Conservation (phyloP, 2,888 invertebrate genomes). For the Steinernema hermaphroditum region DNA sequence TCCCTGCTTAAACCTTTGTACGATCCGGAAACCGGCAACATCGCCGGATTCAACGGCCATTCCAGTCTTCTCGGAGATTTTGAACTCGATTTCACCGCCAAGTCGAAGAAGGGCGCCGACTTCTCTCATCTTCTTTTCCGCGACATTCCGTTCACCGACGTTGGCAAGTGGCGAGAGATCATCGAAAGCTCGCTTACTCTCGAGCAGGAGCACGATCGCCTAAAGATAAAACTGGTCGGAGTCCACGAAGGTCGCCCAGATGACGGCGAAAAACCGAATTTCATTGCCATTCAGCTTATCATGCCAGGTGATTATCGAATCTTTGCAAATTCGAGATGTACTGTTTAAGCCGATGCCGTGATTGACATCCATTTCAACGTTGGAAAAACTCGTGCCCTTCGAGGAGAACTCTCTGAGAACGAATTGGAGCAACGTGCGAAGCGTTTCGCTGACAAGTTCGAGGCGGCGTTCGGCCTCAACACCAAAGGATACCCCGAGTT, state of each 20-base stretch:
- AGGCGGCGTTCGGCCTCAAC: slow-evolving; percentile 74
- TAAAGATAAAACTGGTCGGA: slow-evolving; percentile 25
- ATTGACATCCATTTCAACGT: slow-evolving; percentile 37
- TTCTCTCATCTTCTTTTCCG: not conserved
- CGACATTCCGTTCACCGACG: slow-evolving; percentile 31
- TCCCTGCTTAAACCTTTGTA: not conserved
- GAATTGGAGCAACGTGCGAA: slow-evolving; percentile 73
- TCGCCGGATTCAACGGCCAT: slow-evolving; percentile 23
- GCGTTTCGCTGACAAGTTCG: slow-evolving; percentile 80
- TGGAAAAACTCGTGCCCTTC: slow-evolving; percentile 50
- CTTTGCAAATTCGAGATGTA: slow-evolving; percentile 34
- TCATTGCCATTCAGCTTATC: slow-evolving; percentile 52
- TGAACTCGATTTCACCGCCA: not conserved
- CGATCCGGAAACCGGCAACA: slow-evolving; percentile 5
- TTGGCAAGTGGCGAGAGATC: slow-evolving; percentile 34
- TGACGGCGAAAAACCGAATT: slow-evolving; percentile 38
- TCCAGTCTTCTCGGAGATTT: slow-evolving; percentile 2
- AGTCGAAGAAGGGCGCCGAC: not conserved
- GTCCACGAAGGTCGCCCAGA: slow-evolving; percentile 25
- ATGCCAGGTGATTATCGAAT: slow-evolving; percentile 39
- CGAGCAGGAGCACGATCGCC: slow-evolving; percentile 23
- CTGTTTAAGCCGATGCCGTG: slow-evolving; percentile 30
- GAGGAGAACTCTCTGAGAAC: slow-evolving; percentile 75
- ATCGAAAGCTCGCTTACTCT: slow-evolving; percentile 31
- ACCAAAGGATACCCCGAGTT: slow-evolving; percentile 65